Base-by-base conservation (phyloP, 2,888 invertebrate genomes). In the Athetis lepigone region DNA sequence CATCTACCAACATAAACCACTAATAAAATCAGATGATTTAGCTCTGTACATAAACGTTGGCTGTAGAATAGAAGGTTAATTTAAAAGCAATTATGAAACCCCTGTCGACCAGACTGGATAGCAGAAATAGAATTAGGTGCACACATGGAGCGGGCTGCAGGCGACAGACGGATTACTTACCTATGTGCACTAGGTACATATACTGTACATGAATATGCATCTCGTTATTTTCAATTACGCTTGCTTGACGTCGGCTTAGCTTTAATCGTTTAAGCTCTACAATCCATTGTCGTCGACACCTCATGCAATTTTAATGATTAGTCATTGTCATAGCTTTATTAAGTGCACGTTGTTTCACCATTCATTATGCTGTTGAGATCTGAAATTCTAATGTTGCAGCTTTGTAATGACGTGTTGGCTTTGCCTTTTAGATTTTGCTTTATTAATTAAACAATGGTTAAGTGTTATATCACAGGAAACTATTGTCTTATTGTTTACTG, bases 131-230 rank as follows among this genome's bases (percentile, higher is more conserved):
- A 76, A 78, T 76, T 69, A 70, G 55, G 61, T 47, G 47, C 52
- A 42, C 52, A 42, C 49, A 68, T 67, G 61, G 56, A 67, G 43
- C 63, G 45, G 42, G 63, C 70, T 45, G 52, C 47, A 43, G 54
- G 70, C 54, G 57, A 74, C 75, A 62, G 54, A 74, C 60, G 42
- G 64, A 77, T 66, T 76, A 67, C 74, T 55, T 57, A 65, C 59
- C 79, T 79, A 81, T 79, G 82, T 82, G 82, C 84, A 84, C 81
- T 33, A 33, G 33, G 33, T 81, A 84, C n/a, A n/a, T n/a, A n/a
- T n/a, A n/a, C n/a, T n/a, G n/a, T n/a, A n/a, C 84, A 91, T 92
- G 90, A 91, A 92, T 92, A 92, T 92, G 90, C 90, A 90, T 84
- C 87, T 90, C 85, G 90, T 91, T 90, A 91, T 89, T 89, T 90